Evolutionary conservation across 2,113 vertebrate genomes (phyloP), one percentile per base, ranked within the genome.

Genomic region (Scomber japonicus): DNA sequence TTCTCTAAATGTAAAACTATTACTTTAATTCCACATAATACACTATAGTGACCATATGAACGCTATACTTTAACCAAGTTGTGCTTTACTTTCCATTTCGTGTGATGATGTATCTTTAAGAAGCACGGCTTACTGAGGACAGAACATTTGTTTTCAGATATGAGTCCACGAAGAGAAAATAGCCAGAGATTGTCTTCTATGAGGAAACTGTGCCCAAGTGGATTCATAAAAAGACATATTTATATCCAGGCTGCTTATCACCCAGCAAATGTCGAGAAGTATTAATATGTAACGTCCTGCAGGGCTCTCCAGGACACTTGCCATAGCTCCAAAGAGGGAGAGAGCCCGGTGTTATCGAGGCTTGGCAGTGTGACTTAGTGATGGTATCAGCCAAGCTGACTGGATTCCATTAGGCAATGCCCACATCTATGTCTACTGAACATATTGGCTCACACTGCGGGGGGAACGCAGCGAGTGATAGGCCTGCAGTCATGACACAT

Each of bases 201-300:
- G 50, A 88, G 55, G 66, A 84, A 81, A 40, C 81, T 49, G 73
- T 15, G 66, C 61, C 45, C n/a, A 81, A 84, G 84, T 60, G 87
- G 78, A 85, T 92, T 78, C 80, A 88, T 78, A 73, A 89, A 91
- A 71, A 79, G 45, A 86, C 83, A 83, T 87, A 89, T 91, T 85
- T 85, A 85, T 82, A 76, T 64, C 75, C 27, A 8, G 66, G 27
- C 79, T 72, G 75, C 90, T 93, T 93, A 94, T 94, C 94, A 59
- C 59, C 62, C 70, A 13, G 82, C 40, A 85, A 93, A 91, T 89
- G 91, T 92, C 68, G 77, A 82, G 85, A 75, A 82, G 82, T 91
- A 93, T 94, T 93, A 94, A 94, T 93, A 93, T 94, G 94, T 92
- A 94, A 90, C 89, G 90, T 88, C 91, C 83, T 59, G 86, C 88